Conservation (phyloP, 2,888 invertebrate species). For the Limnephilus marmoratus region DNA sequence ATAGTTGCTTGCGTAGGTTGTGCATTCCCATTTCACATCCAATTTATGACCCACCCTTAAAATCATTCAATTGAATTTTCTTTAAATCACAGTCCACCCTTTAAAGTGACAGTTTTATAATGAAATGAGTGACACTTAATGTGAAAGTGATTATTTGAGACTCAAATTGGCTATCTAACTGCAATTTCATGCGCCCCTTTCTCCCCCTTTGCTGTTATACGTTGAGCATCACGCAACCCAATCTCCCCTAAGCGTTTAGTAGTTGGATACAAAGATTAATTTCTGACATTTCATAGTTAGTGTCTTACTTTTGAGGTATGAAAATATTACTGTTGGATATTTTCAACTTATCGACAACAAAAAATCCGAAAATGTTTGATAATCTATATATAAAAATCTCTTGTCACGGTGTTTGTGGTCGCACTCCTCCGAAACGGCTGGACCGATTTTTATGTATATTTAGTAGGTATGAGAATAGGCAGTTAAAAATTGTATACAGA, state of each 20-base stretch:
- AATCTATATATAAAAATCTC: too few relatives aligned
- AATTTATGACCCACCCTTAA: background rate
- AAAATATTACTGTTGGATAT: background rate
- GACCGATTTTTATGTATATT: too few relatives aligned
- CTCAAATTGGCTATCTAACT: constrained; percentile 42
- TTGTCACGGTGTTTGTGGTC: too few relatives aligned
- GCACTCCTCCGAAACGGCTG: too few relatives aligned
- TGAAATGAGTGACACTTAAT: constrained; percentile 46
- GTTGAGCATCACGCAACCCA: background rate
- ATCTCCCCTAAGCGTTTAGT: background rate
- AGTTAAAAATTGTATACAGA: too few relatives aligned
- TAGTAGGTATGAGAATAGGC: too few relatives aligned
- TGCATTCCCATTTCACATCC: background rate
- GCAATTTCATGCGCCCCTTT: constrained; percentile 13
- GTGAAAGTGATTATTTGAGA: constrained; percentile 50
- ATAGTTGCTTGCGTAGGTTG: too few relatives aligned
- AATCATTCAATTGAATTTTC: background rate
- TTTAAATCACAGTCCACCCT: constrained; percentile 9
- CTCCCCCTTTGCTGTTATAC: background rate
- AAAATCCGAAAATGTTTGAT: too few relatives aligned
- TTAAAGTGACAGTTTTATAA: constrained; percentile 30
- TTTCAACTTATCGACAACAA: too few relatives aligned
- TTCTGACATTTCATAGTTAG: background rate
- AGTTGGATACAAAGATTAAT: background rate
- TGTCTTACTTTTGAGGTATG: background rate